Base-by-base conservation (phyloP, 2,888 invertebrate species). In the Podabrus alpinus region DNA sequence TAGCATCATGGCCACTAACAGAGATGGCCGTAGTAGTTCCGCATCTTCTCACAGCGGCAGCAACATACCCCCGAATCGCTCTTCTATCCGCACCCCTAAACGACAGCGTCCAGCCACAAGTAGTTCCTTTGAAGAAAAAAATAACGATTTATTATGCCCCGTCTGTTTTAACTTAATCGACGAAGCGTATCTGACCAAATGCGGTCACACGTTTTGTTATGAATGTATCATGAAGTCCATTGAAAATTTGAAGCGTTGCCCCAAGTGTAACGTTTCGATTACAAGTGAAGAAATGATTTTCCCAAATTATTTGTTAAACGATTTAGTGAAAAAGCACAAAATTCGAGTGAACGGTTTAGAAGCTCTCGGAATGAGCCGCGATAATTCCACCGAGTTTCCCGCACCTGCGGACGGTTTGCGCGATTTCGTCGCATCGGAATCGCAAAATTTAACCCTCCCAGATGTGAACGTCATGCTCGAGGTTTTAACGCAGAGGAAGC, bases 161-260 rank as follows among this genome's bases (percentile, higher is more conserved):
- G 77, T 88, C 70, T 97, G 97, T 88, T 95, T 96, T 87, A 95
- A 96, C 86, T 88, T 95, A 67, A 95, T 97, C 76, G 93, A 94
- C 80, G 96, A 96, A 86, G 96, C 97, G 0, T 94, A 96, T 86
- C 95, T 97, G 83, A 97, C 97, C 0, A 92, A 94, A 80, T 97
- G 97, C 87, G 97, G 97, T 0, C 97, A 97, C 86, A 96, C 96
- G 1, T 97, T 95, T 88, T 97, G 97, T 87, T 93, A 92, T 84
- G 90, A 91, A 15, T 97, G 97, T 87, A 94, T 97, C 68, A 87
- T 88, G 16, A 91, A 90, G 79, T 91, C 92, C 2, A 88, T 95
- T 59, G 92, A 93, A 82, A 87, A 89, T 2, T 90, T 89, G 75
- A 91, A 92, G 74, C 89, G 94, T 66, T 97, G 97, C 86, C 96